Conservation (phyloP, 2,113 vertebrate genomes). For the Tetrax tetrax region DNA sequence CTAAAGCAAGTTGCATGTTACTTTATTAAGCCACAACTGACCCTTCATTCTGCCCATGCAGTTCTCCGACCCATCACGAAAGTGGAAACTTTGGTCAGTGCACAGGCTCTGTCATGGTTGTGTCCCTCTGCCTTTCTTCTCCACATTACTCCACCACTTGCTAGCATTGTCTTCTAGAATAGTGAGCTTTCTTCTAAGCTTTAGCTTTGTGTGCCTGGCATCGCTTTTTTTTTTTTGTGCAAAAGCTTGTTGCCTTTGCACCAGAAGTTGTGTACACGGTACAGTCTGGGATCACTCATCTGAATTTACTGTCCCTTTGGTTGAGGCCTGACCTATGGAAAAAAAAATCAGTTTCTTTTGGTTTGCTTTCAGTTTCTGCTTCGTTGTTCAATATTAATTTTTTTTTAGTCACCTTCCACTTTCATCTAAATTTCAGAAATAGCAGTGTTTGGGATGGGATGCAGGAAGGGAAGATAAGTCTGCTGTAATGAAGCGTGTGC, state of each 20-base stretch:
- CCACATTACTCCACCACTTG: rapidly evolving
- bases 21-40: background rate
- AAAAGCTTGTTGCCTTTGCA: background rate
- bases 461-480: background rate
- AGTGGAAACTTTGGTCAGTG: background rate
- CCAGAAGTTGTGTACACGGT: rapidly evolving
- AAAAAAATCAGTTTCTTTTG: background rate
- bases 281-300: rapidly evolving
- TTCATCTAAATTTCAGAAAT: background rate
- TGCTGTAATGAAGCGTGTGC: background rate
- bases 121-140: background rate
- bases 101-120: rapidly evolving
- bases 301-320: background rate
- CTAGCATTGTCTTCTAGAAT: rapidly evolving
- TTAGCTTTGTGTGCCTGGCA: background rate
- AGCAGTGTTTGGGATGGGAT: background rate
- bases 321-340: background rate
- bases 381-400: background rate
- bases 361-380: background rate
- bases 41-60: rapidly evolving
- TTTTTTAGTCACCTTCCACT: background rate
- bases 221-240: background rate
- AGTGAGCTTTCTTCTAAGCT: background rate
- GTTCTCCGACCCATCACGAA: rapidly evolving
- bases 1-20: rapidly evolving